phyloP scores from a whole-genome alignment of 2,113 vertebrate genomes.

The Phaethon lepturus region DNA sequence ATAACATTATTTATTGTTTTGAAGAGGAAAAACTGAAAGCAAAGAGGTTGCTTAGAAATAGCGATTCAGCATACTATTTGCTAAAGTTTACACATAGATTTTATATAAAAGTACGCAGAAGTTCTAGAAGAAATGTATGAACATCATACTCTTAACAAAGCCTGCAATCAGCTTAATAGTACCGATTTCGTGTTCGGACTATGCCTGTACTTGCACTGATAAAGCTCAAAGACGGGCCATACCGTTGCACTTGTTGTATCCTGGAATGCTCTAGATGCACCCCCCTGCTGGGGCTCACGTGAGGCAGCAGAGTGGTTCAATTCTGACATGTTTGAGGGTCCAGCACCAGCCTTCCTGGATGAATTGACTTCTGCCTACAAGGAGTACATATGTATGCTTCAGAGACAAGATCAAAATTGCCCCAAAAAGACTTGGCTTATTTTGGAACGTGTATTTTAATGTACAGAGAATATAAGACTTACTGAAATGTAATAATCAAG shows the following conservation, averaged over 20 bases:
- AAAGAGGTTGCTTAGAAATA: not conserved
- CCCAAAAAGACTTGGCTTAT: not conserved
- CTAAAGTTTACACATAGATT: not conserved
- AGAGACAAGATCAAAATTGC: not conserved
- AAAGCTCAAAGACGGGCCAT: not conserved
- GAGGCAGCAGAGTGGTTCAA: slow-evolving; percentile 49
- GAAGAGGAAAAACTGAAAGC: not conserved
- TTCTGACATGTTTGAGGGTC: slow-evolving; percentile 24
- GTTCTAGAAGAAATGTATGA: not conserved
- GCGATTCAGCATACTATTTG: not conserved
- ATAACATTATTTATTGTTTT: not conserved
- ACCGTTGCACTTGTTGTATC: slow-evolving; percentile 62
- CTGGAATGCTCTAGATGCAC: slow-evolving; percentile 56
- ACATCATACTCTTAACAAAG: not conserved
- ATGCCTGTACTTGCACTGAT: not conserved
- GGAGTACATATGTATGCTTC: not conserved
- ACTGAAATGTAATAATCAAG: not conserved
- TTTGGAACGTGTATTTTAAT: not conserved
- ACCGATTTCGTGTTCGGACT: not conserved
- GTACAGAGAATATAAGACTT: not conserved
- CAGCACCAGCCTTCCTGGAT: slow-evolving; percentile 71
- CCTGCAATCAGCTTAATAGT: not conserved
- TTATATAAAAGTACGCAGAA: not conserved
- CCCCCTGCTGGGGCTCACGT: slow-evolving; percentile 60
- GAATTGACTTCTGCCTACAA: slow-evolving; percentile 79